Evolutionary conservation across 2,113 vertebrate genomes (phyloP).

Genomic region (Condylura cristata): DNA sequence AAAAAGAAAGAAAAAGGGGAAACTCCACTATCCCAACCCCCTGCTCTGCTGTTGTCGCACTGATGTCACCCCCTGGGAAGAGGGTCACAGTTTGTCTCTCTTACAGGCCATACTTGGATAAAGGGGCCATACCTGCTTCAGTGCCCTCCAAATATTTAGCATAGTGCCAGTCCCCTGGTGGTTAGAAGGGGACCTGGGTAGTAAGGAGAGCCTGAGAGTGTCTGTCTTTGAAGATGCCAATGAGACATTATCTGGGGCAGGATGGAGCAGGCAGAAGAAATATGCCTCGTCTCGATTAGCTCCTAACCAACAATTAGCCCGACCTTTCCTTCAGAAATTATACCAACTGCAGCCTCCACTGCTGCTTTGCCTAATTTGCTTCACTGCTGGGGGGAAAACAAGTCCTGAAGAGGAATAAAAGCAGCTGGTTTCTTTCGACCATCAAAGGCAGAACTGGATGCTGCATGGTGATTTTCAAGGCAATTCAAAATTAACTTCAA

Average conservation of each 20-base stretch:
- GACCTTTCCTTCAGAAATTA: constrained; percentile 60
- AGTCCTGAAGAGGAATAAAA: constrained; percentile 63
- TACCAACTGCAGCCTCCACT: constrained; percentile 49
- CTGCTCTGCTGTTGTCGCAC: not conserved
- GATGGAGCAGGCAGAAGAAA: not conserved
- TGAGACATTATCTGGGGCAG: not conserved
- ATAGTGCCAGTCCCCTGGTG: not conserved
- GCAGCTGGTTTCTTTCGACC: constrained; percentile 54
- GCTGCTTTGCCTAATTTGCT: constrained; percentile 65
- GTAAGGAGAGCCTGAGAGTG: not conserved
- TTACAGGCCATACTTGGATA: not conserved
- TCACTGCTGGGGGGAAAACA: constrained; percentile 3
- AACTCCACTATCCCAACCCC: fast-evolving
- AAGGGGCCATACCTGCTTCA: not conserved
- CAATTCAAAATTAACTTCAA: constrained; percentile 66
- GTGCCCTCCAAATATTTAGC: too few relatives aligned
- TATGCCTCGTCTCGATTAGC: not conserved
- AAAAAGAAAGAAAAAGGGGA: not conserved
- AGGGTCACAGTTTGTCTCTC: too few relatives aligned
- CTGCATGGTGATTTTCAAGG: constrained; percentile 62
- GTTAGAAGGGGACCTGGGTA: not conserved
- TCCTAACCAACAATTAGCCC: constrained; percentile 53
- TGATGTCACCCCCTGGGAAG: too few relatives aligned
- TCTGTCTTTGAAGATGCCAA: constrained; percentile 30
- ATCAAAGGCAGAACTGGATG: constrained; percentile 67